phyloP scores from a whole-genome alignment of 2,797 vertebrate genomes.

The Sardinella longiceps region DNA sequence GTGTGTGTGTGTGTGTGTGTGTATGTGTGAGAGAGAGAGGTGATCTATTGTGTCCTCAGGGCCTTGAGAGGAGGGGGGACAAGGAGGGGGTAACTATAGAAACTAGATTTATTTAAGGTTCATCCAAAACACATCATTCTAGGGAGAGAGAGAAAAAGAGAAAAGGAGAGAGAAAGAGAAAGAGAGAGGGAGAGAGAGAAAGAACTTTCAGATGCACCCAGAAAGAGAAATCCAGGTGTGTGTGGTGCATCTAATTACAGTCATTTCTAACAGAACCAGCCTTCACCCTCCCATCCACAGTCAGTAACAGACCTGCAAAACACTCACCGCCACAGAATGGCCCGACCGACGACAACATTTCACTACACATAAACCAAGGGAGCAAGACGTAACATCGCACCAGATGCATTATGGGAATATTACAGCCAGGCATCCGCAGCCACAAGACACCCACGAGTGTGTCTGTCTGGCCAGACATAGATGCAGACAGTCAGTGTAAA shows the following conservation, averaged over 20 bases:
- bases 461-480: slow-evolving; percentile 55
- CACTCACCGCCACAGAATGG: slow-evolving; percentile 31
- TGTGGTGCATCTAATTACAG: slow-evolving; percentile 55
- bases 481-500: slow-evolving; percentile 21
- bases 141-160: slow-evolving; percentile 27
- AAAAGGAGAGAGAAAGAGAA: too few relatives aligned
- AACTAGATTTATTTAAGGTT: slow-evolving; percentile 24
- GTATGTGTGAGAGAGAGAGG: slow-evolving; percentile 18
- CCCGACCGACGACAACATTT: background rate
- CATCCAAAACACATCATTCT: slow-evolving; percentile 7
- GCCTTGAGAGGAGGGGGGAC: slow-evolving; percentile 16
- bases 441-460: slow-evolving; percentile 43
- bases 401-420: background rate
- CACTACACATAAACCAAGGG: background rate
- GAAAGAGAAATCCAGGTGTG: slow-evolving; percentile 65
- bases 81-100: slow-evolving; percentile 29
- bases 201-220: slow-evolving; percentile 41
- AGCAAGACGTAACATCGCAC: background rate
- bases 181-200: slow-evolving; percentile 20
- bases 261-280: slow-evolving; percentile 54
- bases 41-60: slow-evolving; percentile 40
- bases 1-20: background rate
- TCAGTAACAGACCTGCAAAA: slow-evolving; percentile 29
- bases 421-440: background rate
- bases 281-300: slow-evolving; percentile 40